Evolutionary conservation across 2,888 invertebrate genomes (phyloP).

Genomic region (Anodontia alba): DNA sequence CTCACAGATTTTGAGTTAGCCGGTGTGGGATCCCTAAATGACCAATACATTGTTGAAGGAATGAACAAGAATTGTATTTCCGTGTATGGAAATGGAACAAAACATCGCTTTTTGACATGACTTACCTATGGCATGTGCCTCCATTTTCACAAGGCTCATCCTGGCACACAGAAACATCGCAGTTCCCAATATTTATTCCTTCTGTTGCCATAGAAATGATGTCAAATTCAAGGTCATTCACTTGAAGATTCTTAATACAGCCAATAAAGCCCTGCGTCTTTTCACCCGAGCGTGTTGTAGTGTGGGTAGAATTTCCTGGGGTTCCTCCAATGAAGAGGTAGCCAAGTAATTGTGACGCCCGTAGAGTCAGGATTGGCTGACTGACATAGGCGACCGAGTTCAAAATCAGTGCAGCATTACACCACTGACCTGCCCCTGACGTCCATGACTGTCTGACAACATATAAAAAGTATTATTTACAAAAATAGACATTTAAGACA

Average conservation of each 20-base stretch:
- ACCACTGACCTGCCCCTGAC: conserved; percentile 38
- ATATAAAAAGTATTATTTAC: neutral
- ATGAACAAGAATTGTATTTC: too few relatives aligned
- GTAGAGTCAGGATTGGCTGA: conserved; percentile 19
- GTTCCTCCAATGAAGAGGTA: conserved; percentile 39
- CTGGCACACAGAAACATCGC: conserved; percentile 48
- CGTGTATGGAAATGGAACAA: too few relatives aligned
- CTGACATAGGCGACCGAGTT: conserved; percentile 29
- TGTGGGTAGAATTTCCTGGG: conserved; percentile 17
- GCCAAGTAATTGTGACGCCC: conserved; percentile 11
- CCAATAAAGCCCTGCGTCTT: conserved; percentile 39
- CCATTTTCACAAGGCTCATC: conserved; percentile 46
- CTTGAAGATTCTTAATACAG: conserved; percentile 38
- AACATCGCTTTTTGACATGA: too few relatives aligned
- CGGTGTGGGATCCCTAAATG: too few relatives aligned
- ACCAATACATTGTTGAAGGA: too few relatives aligned
- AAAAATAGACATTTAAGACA: neutral
- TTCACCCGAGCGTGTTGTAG: neutral
- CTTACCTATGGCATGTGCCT: conserved; percentile 50
- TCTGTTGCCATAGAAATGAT: conserved; percentile 27
- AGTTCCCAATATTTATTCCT: conserved; percentile 45
- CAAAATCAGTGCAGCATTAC: conserved; percentile 33
- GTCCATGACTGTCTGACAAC: conserved; percentile 45
- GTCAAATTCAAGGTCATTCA: conserved; percentile 36
- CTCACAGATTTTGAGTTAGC: too few relatives aligned